phyloP scores from a whole-genome alignment of 2,888 invertebrate genomes.

The Adela reaumurella region DNA sequence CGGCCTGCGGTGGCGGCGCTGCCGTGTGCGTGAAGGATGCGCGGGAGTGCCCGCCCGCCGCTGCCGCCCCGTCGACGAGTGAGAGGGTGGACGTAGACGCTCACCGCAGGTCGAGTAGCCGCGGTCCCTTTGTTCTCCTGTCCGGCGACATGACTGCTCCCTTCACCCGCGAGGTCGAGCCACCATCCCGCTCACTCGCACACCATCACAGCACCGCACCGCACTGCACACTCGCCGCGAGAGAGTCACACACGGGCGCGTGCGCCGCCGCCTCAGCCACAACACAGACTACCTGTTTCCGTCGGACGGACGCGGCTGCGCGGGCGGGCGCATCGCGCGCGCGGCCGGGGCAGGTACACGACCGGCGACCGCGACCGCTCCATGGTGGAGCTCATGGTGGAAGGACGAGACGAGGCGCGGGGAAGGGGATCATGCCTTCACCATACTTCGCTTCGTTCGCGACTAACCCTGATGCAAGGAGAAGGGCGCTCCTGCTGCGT shows the following conservation, averaged over 20 bases:
- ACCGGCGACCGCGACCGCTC: no score
- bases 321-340: neutral
- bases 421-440: no score
- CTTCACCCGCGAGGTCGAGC: conserved; percentile 39
- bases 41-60: conserved; percentile 26
- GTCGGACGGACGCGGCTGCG: neutral
- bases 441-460: no score
- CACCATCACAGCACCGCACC: neutral
- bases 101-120: conserved; percentile 54
- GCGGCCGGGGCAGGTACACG: neutral
- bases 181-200: conserved; percentile 17
- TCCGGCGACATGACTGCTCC: conserved; percentile 46
- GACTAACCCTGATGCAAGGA: no score
- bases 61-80: conserved; percentile 11
- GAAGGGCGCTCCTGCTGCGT: no score
- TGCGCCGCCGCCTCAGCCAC: conserved; percentile 46
- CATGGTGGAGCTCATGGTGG: no score
- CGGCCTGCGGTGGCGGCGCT: conserved; percentile 35
- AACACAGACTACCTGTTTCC: conserved; percentile 16
- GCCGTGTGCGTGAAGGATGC: conserved; percentile 48
- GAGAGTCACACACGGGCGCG: conserved; percentile 21
- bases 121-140: conserved; percentile 50
- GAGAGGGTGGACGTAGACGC: no score
- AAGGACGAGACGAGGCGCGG: no score
- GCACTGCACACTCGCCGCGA: no score